Evolutionary conservation across 2,113 vertebrate species (phyloP), one percentile per base, ranked within the genome.

Genomic region (Entelurus aequoreus): DNA sequence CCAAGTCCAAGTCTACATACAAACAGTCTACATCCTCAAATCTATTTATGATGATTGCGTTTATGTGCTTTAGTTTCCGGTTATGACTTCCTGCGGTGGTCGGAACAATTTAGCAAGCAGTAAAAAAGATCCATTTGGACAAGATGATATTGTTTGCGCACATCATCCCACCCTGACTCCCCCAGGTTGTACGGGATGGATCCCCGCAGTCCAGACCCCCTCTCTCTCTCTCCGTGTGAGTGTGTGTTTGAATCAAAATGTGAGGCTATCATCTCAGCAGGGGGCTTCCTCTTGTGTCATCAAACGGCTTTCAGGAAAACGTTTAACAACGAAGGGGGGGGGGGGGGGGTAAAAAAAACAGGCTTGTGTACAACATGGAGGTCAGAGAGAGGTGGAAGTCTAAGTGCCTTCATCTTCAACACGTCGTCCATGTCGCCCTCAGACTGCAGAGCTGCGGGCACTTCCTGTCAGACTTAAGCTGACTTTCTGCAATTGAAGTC

Each of bases 71-170:
- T 65, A 82, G 74, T 77, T 75, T 60, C 67, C 63, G 59, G 72
- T 69, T 82, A 64, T 63, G 74, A 69, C 74, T 75, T 72, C 85
- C 76, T 69, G 72, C 83, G 84, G 83, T 78, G 76, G 42, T 12
- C 19, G 8, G 16, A 38, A 35, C 14, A 51, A 46, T 49, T 46
- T 35, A 21, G 36, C 16, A 1, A 58, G 36, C 12, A 61, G 28
- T 60, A 28, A 66, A 74, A 74, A 67, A 68, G 62, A 44, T 57
- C 51, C 57, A 79, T 76, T 70, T 70, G 60, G 66, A 76, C 55
- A 61, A 71, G 48, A 60, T 68, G 37, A 68, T 76, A 71, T 16
- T 62, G 19, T 62, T 54, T 28, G 51, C 15, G 38, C 64, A 21
- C 19, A 48, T 54, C 55, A 47, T 47, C 48, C 48, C 62, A 68